A percentile compares a stretch with the other conserved stretches of the same genome.
These are phyloP conservation scores for Amaurobius ferox DNA, from an alignment of 2,888 invertebrate genomes.

Conservation along the genomic window DNA sequence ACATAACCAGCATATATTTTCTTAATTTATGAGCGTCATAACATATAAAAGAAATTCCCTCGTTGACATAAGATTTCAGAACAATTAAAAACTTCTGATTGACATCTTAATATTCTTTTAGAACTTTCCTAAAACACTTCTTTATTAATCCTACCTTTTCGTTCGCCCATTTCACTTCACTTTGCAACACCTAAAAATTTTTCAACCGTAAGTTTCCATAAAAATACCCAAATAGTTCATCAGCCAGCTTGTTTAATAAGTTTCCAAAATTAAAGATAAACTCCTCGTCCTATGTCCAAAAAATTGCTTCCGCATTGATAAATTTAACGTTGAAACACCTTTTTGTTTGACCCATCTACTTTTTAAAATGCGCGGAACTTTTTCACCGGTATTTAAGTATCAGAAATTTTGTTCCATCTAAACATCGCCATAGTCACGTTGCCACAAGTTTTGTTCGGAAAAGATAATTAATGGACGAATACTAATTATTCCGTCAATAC, in stretches of 20 bases:
- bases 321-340: background rate
- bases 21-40: no score
- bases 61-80: no score
- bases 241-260: background rate
- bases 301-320: background rate
- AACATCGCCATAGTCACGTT: background rate
- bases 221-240: background rate
- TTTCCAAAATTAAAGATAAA: conserved; percentile 9
- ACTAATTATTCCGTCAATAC: background rate
- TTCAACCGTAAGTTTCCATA: no score
- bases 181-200: no score
- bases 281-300: background rate
- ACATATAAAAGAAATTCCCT: no score
- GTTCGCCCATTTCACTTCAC: no score
- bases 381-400: background rate
- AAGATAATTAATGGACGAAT: background rate
- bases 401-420: background rate
- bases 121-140: no score
- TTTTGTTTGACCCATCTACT: background rate
- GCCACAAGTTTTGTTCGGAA: background rate
- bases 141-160: no score
- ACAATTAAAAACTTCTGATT: no score
- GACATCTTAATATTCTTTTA: no score
- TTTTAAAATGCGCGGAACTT: background rate
- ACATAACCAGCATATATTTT: no score